Base-by-base conservation (phyloP, 2,888 invertebrate genomes). In the Spicauda simplicius region DNA sequence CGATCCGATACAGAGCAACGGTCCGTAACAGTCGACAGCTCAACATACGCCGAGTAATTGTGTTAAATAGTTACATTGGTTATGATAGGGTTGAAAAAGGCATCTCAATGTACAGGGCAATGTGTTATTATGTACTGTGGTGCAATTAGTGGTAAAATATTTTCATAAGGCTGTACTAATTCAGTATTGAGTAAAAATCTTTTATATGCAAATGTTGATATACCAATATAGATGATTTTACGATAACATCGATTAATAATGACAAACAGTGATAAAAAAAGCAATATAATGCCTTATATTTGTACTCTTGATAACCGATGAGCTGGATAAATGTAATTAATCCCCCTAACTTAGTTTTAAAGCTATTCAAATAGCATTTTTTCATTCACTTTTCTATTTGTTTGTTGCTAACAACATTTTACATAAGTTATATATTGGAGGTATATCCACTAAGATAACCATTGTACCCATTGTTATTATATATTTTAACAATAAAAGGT, bases 211-310 rank as follows among this genome's bases (percentile, higher is more conserved):
- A 20, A 53, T 37, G 52, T 61, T 48, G 45, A 48, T 45, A 20
- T 58, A 45, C 1, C 16, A 58, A 48, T 59, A 45, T 45, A 59
- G 58, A 50, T 48, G 30, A 30, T 64, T 64, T 63, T 62, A 33
- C 50, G 19, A 33, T 3, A 25, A 33, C 45, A 25, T 1, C 8
- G 53, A 50, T 52, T 20, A 14, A 41, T 58, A 45, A 45, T 55
- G n/a, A n/a, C n/a, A 33, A 37, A 58, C 19, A 25, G 45, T 57
- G 14, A 41, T 62, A 19, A 55, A 64, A 57, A 18, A 64, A 64
- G 64, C 64, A 64, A 64, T 64, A 64, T 20, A 48, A 50, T 64
- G 64, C 64, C 64, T 64, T 64, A 56, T 20, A 55, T 55, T 63
- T 41, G 19, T 63, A 64, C 33, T 64, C 14, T 48, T 11, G 18